Evolutionary conservation across 2,797 vertebrate species (phyloP).

Genomic region (Clarias platycephalus): DNA sequence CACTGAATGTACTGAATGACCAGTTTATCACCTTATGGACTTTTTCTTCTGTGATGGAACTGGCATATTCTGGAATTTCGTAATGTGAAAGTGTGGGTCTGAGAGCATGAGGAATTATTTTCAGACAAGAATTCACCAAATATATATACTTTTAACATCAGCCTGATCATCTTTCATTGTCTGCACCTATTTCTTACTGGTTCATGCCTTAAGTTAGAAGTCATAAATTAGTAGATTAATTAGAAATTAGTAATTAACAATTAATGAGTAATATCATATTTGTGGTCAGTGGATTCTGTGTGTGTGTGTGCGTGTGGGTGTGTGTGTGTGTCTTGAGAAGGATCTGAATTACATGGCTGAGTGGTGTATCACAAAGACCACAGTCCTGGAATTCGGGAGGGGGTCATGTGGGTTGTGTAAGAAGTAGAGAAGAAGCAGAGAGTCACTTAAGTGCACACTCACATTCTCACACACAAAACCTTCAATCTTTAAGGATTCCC

Average conservation of each 20-base stretch:
- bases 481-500: conserved; percentile 16
- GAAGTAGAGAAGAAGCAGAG: background rate
- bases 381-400: conserved; percentile 69
- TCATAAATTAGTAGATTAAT: no score
- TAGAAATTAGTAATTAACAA: background rate
- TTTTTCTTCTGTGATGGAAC: no score
- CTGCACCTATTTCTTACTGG: no score
- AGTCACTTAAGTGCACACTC: background rate
- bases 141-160: no score
- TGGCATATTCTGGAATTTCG: no score
- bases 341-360: conserved; percentile 77
- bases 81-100: no score
- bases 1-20: no score
- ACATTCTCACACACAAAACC: conserved; percentile 16
- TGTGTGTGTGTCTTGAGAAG: conserved; percentile 51
- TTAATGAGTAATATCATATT: background rate
- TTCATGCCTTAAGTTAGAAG: no score
- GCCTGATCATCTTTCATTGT: no score
- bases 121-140: no score
- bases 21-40: no score
- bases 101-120: no score
- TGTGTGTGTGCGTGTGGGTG: conserved; percentile 11
- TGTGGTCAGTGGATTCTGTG: conserved; percentile 2
- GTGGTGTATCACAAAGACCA: conserved; percentile 73
- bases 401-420: conserved; percentile 5